Conservation (phyloP, 1,140 invertebrate species). For the Caenorhabditis inopinata region DNA sequence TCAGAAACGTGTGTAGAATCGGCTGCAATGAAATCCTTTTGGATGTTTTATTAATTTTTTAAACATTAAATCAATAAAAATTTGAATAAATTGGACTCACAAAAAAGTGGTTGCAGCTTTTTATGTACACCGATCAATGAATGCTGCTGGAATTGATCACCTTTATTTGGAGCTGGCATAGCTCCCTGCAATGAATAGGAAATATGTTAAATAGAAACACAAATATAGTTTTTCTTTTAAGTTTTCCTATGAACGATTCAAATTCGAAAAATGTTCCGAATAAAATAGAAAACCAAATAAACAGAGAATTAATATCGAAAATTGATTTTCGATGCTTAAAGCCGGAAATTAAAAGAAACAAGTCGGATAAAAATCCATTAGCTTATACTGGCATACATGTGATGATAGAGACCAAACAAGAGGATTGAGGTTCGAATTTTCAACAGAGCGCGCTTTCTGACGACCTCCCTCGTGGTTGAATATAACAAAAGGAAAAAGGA, state of each 20-base stretch:
- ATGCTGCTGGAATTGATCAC: neutral
- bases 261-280: neutral
- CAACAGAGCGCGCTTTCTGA: neutral
- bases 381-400: neutral
- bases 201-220: neutral
- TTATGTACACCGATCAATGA: neutral
- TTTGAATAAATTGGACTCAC: neutral
- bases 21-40: neutral
- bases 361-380: slow-evolving; percentile 7
- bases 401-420: neutral
- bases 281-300: neutral
- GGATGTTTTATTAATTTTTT: too few species aligned
- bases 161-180: neutral
- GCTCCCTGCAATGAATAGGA: slow-evolving; percentile 3
- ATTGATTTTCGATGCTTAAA: neutral
- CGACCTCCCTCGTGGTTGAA: neutral
- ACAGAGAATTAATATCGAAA: too few species aligned
- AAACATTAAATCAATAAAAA: neutral
- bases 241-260: too few species aligned
- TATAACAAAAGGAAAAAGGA: too few species aligned
- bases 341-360: neutral
- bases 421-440: neutral
- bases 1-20: neutral
- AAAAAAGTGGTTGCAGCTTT: neutral
- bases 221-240: too few species aligned